Evolutionary conservation across 2,888 invertebrate genomes (phyloP), one percentile per base, ranked within the genome.

Genomic region (Thelaira solivaga): DNA sequence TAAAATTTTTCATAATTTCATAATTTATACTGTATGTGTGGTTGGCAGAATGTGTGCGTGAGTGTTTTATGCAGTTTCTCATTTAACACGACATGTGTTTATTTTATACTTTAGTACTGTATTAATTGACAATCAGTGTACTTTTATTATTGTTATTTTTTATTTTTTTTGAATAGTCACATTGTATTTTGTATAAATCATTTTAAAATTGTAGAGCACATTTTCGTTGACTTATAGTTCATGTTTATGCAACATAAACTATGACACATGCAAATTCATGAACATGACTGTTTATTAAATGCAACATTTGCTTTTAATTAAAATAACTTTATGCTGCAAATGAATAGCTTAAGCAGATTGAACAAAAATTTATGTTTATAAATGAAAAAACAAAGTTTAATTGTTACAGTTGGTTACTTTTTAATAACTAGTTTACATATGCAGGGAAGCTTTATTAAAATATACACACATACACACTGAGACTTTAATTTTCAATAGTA

Each of bases 81-180:
- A n/a, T n/a, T n/a, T n/a, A n/a, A 36, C 3, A 2, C 13, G 41
- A 59, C 47, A 59, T 49, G 47, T 47, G 20, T 59, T 69, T 20
- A 29, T 47, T 49, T 57, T 20, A 29, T 39, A 4, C 18, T 3
- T 13, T 5, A 20, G 22, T 22, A 20, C 10, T 22, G 1, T n/a
- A 69, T 61, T 71, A 71, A 72, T 62, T 72, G 62, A 62, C 43
- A 62, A 62, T 55, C 34, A 36, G 43, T 72, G 71, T 62, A 45
- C 4, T 7, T 31, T 20, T n/a, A 26, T 26, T 34, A n/a, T n/a
- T n/a, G n/a, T n/a, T n/a, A n/a, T n/a, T n/a, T n/a, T n/a, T n/a
- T n/a, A n/a, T 55, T 65, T 65, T 24, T 18, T 6, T 22, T 51
- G 18, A 34, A 34, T 36, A 34, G 11, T 24, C 11, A n/a, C 4